These are phyloP conservation scores for Squalus acanthias DNA, from an alignment of 2,797 vertebrate species.

Conservation along the genomic window DNA sequence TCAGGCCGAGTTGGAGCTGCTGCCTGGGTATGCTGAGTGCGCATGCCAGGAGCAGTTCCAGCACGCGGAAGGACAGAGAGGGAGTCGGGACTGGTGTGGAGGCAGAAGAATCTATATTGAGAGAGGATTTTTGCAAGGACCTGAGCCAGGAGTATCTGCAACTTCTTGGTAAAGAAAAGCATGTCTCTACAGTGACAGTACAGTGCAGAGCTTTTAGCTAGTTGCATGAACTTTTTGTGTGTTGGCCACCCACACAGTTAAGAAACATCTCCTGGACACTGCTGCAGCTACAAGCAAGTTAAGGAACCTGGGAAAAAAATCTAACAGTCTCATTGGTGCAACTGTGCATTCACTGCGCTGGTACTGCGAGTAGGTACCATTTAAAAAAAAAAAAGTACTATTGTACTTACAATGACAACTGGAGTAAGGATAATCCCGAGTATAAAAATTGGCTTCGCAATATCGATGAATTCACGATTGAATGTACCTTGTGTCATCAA, in stretches of 20 bases:
- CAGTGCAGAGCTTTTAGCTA: neutral
- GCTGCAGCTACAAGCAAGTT: neutral
- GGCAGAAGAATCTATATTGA: neutral
- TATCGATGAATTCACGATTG: neutral
- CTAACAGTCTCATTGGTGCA: neutral
- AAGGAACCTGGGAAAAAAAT: neutral
- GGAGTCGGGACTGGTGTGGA: too few relatives aligned
- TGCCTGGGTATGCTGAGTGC: neutral
- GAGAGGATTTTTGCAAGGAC: neutral
- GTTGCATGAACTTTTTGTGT: neutral
- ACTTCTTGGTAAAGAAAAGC: too few relatives aligned
- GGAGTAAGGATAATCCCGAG: neutral
- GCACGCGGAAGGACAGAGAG: neutral
- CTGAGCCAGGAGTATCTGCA: neutral
- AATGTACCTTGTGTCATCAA: neutral
- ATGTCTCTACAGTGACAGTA: neutral
- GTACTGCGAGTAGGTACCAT: neutral
- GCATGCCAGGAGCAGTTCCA: neutral
- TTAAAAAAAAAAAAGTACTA: neutral
- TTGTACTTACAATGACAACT: neutral
- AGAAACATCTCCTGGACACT: neutral
- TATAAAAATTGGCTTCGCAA: neutral
- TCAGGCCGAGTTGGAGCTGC: neutral
- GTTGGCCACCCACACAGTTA: neutral
- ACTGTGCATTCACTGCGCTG: neutral